Evolutionary conservation across 2,113 vertebrate genomes (phyloP).

Genomic region (Platanista minor): DNA sequence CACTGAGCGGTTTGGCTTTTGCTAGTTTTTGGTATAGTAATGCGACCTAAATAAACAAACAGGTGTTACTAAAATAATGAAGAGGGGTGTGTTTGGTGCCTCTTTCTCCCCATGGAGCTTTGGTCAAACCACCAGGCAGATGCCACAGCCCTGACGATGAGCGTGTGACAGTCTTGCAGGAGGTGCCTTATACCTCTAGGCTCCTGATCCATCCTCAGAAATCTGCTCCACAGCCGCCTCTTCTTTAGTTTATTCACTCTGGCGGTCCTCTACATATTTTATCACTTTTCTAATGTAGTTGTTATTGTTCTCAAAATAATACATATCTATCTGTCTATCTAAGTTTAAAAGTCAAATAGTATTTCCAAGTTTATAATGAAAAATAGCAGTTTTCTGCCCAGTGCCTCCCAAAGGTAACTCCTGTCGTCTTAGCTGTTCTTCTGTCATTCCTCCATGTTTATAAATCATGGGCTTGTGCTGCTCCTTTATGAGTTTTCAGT

Average conservation of each 20-base stretch:
- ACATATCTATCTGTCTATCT: too few species aligned
- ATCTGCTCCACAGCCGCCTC: fast-evolving
- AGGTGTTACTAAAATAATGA: neutral
- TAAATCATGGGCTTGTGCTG: neutral
- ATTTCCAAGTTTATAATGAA: neutral
- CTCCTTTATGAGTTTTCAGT: fast-evolving
- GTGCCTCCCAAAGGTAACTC: fast-evolving
- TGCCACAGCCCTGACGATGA: fast-evolving
- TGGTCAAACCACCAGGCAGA: neutral
- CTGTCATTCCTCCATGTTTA: neutral
- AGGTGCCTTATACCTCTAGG: neutral
- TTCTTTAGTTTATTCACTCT: too few species aligned
- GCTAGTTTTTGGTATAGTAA: neutral
- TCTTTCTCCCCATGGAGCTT: neutral
- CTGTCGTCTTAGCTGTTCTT: neutral
- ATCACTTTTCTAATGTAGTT: neutral
- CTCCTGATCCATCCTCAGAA: fast-evolving
- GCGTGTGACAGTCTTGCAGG: fast-evolving
- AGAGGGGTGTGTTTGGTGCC: neutral
- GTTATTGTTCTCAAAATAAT: neutral
- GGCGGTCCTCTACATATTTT: fast-evolving
- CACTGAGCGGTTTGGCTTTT: too few species aligned
- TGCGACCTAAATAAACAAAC: neutral
- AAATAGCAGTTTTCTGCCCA: neutral
- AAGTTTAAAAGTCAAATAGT: neutral